These are phyloP conservation scores for Cotesia vestalis DNA, from an alignment of 1,140 invertebrate species.

Conservation along the genomic window DNA sequence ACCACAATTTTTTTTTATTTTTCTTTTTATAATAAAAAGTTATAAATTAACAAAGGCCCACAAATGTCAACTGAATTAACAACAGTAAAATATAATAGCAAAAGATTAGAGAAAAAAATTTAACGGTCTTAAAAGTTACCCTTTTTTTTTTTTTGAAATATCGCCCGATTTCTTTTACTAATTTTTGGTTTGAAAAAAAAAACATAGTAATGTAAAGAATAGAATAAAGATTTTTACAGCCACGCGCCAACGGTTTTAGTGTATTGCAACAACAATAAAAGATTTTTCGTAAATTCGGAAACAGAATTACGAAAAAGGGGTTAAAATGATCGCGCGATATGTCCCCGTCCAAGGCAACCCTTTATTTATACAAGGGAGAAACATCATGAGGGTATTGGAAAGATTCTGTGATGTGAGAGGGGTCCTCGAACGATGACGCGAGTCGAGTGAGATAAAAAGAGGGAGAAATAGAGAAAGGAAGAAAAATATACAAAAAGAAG, in stretches of 20 bases:
- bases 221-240: slow-evolving; percentile 25
- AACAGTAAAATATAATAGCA: slow-evolving; percentile 19
- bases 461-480: slow-evolving; percentile 23
- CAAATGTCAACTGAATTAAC: slow-evolving; percentile 27
- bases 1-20: slow-evolving; percentile 15
- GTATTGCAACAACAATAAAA: slow-evolving; percentile 34
- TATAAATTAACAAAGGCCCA: slow-evolving; percentile 22
- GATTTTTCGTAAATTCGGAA: slow-evolving; percentile 45
- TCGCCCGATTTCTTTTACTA: not conserved
- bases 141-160: too few relatives aligned
- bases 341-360: slow-evolving; percentile 53
- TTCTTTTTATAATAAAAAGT: slow-evolving; percentile 7
- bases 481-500: slow-evolving; percentile 7
- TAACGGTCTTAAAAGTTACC: slow-evolving; percentile 19
- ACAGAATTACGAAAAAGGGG: slow-evolving; percentile 44
- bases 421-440: slow-evolving; percentile 10
- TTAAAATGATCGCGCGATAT: slow-evolving; percentile 41
- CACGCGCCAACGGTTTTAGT: slow-evolving; percentile 38
- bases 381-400: slow-evolving; percentile 42
- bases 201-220: slow-evolving; percentile 4
- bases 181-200: slow-evolving; percentile 14
- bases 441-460: slow-evolving; percentile 12
- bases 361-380: slow-evolving; percentile 61
- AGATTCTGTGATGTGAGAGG: slow-evolving; percentile 3
- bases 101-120: slow-evolving; percentile 20